Evolutionary conservation across 2,113 vertebrate genomes (phyloP), one percentile per base, ranked within the genome.

Genomic region (Spea multiplicata): DNA sequence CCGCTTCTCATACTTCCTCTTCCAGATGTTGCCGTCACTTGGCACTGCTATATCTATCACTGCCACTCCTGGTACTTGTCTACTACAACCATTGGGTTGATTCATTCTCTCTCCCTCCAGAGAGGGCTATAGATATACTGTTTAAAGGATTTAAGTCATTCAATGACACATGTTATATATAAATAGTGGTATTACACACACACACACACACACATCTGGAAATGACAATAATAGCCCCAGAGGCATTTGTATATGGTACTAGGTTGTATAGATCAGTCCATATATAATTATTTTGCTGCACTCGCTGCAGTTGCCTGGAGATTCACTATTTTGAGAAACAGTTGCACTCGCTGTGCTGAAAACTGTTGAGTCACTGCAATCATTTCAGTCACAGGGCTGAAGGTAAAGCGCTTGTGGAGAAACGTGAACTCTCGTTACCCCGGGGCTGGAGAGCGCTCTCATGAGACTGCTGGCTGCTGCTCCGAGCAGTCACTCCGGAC

Each of bases 311-410:
- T 72, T 65, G 69, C 68, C 14, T 72, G 48, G 57, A 66, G 68
- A 71, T 78, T 65, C 3, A 78, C 68, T 65, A 53, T 53, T 66
- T 55, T 12, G 44, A 71, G 47, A 71, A 64, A 78, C 68, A 64
- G 64, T 78, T 68, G 53, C 75, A 64, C 66, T 69, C 8, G 67
- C 67, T 5, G 46, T 44, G 8, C 49, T 17, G 57, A 72, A 78
- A 78, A 72, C 48, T 72, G 76, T 55, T 3, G 44, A 78, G 76
- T 78, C 76, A 78, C 50, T 78, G 76, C 55, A 44, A 57, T 64
- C 47, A 62, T 75, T 77, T 10, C 16, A 16, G 6, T 71, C 76
- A 64, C 16, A 59, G 12, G 46, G 5, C 48, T 65, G 62, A 57
- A 12, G 46, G 61, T 52, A 75, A 49, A 52, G 61, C 47, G 16